These are phyloP conservation scores for Drosophila takahashii DNA, from an alignment of 1,140 invertebrate species.

Conservation along the genomic window DNA sequence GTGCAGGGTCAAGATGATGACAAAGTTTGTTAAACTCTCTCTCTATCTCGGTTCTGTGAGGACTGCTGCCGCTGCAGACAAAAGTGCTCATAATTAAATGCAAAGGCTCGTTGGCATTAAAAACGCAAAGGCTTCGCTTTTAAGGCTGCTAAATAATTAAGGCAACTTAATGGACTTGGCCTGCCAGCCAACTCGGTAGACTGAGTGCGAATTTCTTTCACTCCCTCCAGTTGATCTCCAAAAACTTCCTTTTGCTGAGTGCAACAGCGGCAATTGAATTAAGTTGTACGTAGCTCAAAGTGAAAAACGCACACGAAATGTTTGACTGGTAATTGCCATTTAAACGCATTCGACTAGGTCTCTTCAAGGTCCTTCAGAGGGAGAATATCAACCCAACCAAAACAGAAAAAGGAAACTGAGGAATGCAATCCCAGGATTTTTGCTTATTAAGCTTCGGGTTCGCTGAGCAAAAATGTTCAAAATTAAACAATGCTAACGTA, in stretches of 20 bases:
- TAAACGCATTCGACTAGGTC: constrained; percentile 31
- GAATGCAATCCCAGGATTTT: constrained; percentile 37
- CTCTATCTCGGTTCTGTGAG: background rate
- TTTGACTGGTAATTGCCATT: constrained; percentile 68
- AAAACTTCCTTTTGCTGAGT: constrained; percentile 67
- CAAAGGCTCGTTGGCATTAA: constrained; percentile 71
- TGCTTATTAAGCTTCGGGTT: constrained; percentile 29
- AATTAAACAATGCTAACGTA: constrained; percentile 49
- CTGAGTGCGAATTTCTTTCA: constrained; percentile 14
- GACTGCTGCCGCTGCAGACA: constrained; percentile 30
- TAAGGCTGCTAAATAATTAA: constrained; percentile 81
- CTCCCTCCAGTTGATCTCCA: constrained; percentile 30
- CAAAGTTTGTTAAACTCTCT: constrained; percentile 35
- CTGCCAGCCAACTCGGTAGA: constrained; percentile 3
- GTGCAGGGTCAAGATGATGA: constrained; percentile 21
- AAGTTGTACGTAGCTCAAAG: constrained; percentile 64
- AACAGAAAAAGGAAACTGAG: background rate
- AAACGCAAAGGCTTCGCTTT: constrained; percentile 69
- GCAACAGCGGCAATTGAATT: constrained; percentile 77
- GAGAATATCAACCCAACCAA: background rate
- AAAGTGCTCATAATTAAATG: constrained; percentile 76
- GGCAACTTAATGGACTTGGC: constrained; percentile 75
- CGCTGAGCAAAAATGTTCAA: constrained; percentile 39
- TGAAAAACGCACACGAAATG: constrained; percentile 62
- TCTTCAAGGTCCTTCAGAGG: constrained; percentile 21